These are phyloP conservation scores for Glareola pratincola DNA, from an alignment of 2,113 vertebrate species.

Conservation along the genomic window DNA sequence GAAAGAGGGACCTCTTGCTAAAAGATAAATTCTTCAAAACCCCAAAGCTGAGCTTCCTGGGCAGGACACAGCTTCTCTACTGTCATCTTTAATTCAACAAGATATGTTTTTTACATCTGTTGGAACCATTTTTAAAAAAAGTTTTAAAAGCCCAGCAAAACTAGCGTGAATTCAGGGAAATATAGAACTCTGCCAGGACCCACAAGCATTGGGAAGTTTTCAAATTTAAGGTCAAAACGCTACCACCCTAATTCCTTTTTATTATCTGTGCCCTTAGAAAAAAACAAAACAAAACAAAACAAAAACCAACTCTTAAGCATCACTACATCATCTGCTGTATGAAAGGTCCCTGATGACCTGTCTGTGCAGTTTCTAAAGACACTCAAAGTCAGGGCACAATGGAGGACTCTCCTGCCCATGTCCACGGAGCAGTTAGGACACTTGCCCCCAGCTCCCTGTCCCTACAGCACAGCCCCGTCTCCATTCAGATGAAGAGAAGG, in stretches of 20 bases:
- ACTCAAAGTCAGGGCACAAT: not conserved
- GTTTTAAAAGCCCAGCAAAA: not conserved
- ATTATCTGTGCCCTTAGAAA: not conserved
- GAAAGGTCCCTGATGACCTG: not conserved
- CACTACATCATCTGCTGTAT: not conserved
- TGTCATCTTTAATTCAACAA: not conserved
- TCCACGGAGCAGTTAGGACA: not conserved
- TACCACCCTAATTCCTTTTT: not conserved
- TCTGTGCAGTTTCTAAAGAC: not conserved
- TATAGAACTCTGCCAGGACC: not conserved
- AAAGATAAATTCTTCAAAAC: conserved; percentile 4
- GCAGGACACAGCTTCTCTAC: not conserved
- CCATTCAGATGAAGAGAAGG: not conserved
- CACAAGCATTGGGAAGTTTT: not conserved
- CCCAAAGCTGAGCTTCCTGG: not conserved
- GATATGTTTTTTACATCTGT: not conserved
- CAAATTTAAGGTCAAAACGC: not conserved
- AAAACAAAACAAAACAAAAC: not conserved
- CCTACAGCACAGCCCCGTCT: not conserved
- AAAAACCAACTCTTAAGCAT: not conserved
- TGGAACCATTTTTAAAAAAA: not conserved
- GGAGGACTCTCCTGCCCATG: not conserved
- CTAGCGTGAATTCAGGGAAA: not conserved
- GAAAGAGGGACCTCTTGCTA: not conserved
- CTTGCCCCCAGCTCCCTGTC: not conserved